Conservation (phyloP, 2,113 vertebrate genomes). For the Symphodus melops region DNA sequence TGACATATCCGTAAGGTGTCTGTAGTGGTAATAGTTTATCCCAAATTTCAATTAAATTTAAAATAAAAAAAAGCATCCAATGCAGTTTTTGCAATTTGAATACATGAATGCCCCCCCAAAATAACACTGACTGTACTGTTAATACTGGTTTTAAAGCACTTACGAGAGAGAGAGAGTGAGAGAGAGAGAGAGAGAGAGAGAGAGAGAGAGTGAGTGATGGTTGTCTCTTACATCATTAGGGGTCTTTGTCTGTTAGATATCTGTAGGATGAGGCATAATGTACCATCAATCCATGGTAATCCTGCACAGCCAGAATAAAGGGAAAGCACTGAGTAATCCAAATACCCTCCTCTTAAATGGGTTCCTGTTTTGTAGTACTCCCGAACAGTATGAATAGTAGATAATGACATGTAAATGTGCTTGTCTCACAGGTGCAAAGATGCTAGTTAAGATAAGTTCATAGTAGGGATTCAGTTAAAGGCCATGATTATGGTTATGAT, state of each 20-base stretch:
- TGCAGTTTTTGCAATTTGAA: too few species aligned
- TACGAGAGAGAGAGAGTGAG: too few species aligned
- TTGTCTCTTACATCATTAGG: too few species aligned
- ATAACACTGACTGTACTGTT: too few species aligned
- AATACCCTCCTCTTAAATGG: not conserved
- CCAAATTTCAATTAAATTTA: too few species aligned
- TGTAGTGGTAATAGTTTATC: too few species aligned
- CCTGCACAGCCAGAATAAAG: not conserved
- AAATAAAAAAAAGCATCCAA: too few species aligned
- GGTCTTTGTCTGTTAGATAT: not conserved
- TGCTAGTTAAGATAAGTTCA: constrained; percentile 27
- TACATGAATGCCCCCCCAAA: too few species aligned
- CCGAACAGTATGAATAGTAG: constrained; percentile 49
- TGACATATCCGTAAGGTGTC: not conserved
- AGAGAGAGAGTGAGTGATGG: too few species aligned
- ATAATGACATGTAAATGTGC: constrained; percentile 53
- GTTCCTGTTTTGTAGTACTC: constrained; percentile 27
- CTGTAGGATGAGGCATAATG: not conserved
- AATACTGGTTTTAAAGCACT: too few species aligned
- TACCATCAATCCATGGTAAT: not conserved
- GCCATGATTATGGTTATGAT: not conserved
- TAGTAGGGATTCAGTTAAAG: constrained; percentile 45
- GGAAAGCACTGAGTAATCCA: not conserved
- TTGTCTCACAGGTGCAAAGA: constrained; percentile 39
- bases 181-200: too few species aligned